Base-by-base conservation (phyloP, 2,113 vertebrate species). In the Epinephelus fuscoguttatus region DNA sequence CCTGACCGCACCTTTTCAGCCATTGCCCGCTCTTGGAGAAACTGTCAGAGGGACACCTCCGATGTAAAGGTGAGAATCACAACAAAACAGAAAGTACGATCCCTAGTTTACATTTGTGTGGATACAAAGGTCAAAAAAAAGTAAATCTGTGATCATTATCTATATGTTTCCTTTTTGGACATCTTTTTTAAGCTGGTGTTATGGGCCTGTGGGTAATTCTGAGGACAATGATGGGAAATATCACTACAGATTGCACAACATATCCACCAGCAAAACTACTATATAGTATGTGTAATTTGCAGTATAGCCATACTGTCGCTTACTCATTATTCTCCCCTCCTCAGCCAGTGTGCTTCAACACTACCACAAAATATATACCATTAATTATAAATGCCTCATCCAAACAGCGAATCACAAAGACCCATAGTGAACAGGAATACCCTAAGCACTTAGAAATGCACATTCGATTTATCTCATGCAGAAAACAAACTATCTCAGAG, bases 21-120 rank as follows among this genome's bases (percentile, higher is more conserved):
- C 5, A 95, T 99, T 19, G 89, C 95, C 50, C 96, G 96, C 70
- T 99, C 98, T 19, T 99, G 98, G 98, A 97, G 97, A 93, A 98
- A 97, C 82, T 97, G 98, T 92, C 98, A 99, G 94, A 97, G 98
- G 87, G 97, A 99, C 90, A 98, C 98, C 21, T 97, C 97, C 1
- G 98, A 99, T 81, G 97, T 99, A 19, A 99, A 99, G 97, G 98
- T 99, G 94, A 93, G 93, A 53, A 33, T 37, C 14, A 42, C 49
- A 64, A 59, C 3, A 47, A 57, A 66, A 69, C 4, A 52, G 55
- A 11, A 8, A 52, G 17, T 55, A 10, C 2, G 45, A 27, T 27
- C 2, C 21, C 37, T 37, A 3, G 0, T 52, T 50, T 73, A 23
- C 1, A 1, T 67, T 68, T 15, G 19, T 78, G 45, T 50, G 11